Conservation (phyloP, 2,797 vertebrate species). For the Onychomys arenicola region DNA sequence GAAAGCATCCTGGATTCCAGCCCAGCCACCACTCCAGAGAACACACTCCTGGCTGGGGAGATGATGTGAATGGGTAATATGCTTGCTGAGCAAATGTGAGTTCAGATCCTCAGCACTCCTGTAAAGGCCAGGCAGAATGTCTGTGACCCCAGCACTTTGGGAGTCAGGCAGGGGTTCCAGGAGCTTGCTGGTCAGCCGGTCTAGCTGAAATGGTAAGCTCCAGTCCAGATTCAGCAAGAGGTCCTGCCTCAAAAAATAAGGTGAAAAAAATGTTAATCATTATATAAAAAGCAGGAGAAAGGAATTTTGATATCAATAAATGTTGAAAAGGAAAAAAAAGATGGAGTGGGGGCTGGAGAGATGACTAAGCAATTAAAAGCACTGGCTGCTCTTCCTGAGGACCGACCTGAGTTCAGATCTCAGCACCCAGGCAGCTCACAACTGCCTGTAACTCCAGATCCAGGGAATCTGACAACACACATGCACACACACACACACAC, state of each 20-base stretch:
- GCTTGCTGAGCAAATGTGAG: not conserved
- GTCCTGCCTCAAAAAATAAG: not conserved
- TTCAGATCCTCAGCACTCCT: no score
- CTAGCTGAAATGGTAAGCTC: not conserved
- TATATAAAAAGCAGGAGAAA: not conserved
- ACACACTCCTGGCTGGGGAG: not conserved
- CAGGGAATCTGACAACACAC: not conserved
- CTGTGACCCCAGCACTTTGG: not conserved
- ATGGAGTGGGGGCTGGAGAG: not conserved
- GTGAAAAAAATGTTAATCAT: not conserved
- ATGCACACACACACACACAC: no score
- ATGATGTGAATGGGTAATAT: not conserved
- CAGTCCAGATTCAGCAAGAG: not conserved
- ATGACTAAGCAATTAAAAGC: not conserved
- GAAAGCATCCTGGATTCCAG: not conserved
- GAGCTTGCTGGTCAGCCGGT: not conserved
- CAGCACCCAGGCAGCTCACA: not conserved
- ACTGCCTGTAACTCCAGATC: not conserved
- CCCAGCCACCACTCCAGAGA: not conserved
- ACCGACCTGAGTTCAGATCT: not conserved
- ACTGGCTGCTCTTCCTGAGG: not conserved
- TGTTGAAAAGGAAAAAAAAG: not conserved
- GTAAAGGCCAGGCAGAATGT: no score
- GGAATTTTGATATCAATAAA: not conserved
- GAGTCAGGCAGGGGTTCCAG: not conserved